These are phyloP conservation scores for Linnaemya vulpina DNA, from an alignment of 2,888 invertebrate genomes.

Conservation along the genomic window DNA sequence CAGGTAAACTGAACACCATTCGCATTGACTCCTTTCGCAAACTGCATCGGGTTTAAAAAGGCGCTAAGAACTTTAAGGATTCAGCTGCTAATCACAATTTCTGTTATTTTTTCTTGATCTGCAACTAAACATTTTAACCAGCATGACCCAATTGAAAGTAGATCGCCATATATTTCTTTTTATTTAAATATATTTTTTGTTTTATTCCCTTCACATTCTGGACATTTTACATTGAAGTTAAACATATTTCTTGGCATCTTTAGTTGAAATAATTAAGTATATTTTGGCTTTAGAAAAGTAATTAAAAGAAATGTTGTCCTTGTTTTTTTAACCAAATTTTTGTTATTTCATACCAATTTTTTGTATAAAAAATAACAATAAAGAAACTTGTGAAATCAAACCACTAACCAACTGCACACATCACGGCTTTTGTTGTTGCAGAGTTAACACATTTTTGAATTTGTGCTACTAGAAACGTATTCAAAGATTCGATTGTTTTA, in stretches of 20 bases:
- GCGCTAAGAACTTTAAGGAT: too few relatives aligned
- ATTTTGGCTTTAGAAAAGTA: slow-evolving; percentile 66
- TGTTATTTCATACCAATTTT: slow-evolving; percentile 39
- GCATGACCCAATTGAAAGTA: slow-evolving; percentile 16
- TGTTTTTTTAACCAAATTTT: slow-evolving; percentile 56
- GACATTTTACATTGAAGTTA: slow-evolving; percentile 32
- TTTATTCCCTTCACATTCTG: slow-evolving; percentile 15
- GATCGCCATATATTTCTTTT: slow-evolving; percentile 7
- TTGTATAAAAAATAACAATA: slow-evolving; percentile 10
- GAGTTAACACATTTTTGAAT: slow-evolving; percentile 9
- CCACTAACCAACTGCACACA: slow-evolving; percentile 65
- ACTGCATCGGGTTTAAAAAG: too few relatives aligned
- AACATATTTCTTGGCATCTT: slow-evolving; percentile 57
- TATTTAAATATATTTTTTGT: not conserved
- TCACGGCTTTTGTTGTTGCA: slow-evolving; percentile 45
- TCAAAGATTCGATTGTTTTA: too few relatives aligned
- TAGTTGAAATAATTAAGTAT: slow-evolving; percentile 24
- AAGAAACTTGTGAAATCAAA: slow-evolving; percentile 54
- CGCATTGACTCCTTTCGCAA: too few relatives aligned
- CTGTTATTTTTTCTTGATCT: not conserved
- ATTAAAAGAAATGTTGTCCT: slow-evolving; percentile 62
- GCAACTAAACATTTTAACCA: not conserved
- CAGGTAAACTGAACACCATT: too few relatives aligned
- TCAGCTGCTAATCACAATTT: too few relatives aligned
- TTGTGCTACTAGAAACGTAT: not conserved